Conservation (phyloP, 2,888 invertebrate genomes). For the Ischnus inquisitorius region DNA sequence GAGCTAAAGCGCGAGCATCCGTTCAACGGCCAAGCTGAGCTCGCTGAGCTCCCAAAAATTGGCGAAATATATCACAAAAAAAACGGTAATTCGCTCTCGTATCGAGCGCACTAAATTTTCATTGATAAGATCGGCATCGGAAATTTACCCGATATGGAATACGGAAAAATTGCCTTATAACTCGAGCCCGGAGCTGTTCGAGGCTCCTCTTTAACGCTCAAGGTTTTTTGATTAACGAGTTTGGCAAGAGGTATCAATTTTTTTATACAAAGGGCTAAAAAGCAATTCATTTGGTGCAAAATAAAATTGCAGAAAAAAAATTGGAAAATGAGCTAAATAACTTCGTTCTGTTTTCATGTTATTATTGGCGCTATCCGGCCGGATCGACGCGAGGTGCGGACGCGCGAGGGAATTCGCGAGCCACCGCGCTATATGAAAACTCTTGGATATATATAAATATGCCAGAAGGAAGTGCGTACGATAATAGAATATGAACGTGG, state of each 20-base stretch:
- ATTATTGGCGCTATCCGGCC: background rate
- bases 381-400: background rate
- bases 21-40: constrained; percentile 49
- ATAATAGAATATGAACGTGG: constrained; percentile 78
- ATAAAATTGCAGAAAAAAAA: background rate
- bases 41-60: constrained; percentile 67
- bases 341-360: background rate
- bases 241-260: background rate
- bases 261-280: background rate
- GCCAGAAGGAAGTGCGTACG: constrained; percentile 80
- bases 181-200: too few relatives aligned
- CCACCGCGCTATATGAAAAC: background rate
- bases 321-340: background rate
- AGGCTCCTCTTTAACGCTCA: too few relatives aligned
- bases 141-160: too few relatives aligned
- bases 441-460: constrained; percentile 74
- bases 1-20: constrained; percentile 13
- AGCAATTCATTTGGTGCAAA: background rate
- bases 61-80: constrained; percentile 24
- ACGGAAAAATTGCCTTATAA: too few relatives aligned
- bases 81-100: background rate
- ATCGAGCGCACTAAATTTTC: background rate
- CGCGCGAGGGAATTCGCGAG: background rate
- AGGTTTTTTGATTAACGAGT: background rate
- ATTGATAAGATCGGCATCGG: background rate